Percentiles rank a stretch among this genome's conserved stretches.
Evolutionary conservation across 1,140 invertebrate genomes (phyloP).

Genomic region (Drosophila orosa): DNA sequence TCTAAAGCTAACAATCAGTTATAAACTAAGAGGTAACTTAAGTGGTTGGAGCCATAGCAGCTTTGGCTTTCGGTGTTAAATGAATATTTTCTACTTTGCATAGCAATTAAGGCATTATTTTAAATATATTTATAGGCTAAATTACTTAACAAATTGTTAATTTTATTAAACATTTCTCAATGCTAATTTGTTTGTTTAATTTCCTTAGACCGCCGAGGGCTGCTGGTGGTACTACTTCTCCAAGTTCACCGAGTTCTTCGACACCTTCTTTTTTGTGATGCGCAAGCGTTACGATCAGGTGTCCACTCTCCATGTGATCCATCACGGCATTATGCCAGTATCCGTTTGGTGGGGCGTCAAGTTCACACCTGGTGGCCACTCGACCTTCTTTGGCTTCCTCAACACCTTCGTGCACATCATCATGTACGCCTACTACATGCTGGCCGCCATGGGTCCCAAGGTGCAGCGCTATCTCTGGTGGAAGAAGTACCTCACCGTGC

Average conservation of each 20-base stretch:
- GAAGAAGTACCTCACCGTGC: constrained; percentile 95
- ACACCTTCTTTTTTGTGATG: constrained; percentile 95
- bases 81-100: no score
- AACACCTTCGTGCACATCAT: constrained; percentile 96
- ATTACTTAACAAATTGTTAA: not conserved
- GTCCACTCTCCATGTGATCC: constrained; percentile 94
- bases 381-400: constrained; percentile 91
- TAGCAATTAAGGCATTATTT: no score
- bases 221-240: constrained; percentile 96
- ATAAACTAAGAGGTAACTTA: no score
- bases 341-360: constrained; percentile 97
- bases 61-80: no score
- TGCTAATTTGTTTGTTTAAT: not conserved
- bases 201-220: constrained; percentile 88
- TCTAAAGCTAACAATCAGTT: no score
- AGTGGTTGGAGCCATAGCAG: no score
- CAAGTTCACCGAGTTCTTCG: constrained; percentile 94
- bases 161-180: not conserved
- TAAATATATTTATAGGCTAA: no score
- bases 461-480: constrained; percentile 96
- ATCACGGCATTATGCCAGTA: constrained; percentile 96
- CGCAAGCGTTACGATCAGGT: constrained; percentile 94
- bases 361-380: constrained; percentile 91
- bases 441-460: constrained; percentile 93
- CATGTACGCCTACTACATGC: constrained; percentile 96